These are phyloP conservation scores for Danionella cerebrum DNA, from an alignment of 2,113 vertebrate genomes.

Conservation along the genomic window DNA sequence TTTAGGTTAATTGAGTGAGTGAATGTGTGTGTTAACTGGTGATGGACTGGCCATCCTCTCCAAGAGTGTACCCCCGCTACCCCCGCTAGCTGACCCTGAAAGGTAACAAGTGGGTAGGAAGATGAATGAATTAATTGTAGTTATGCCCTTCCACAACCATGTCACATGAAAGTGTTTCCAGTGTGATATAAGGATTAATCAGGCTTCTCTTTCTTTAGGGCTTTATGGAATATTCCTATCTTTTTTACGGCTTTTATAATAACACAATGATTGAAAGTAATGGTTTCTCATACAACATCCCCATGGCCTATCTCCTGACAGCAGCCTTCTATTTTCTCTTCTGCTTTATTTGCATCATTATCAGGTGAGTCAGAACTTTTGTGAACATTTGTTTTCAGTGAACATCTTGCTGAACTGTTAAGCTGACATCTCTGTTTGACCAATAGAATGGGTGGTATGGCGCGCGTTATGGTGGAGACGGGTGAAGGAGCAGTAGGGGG, in stretches of 20 bases:
- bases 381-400: not conserved
- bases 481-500: slow-evolving; percentile 60
- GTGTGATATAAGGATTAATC: no score
- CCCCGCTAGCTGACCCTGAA: no score
- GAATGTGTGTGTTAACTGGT: no score
- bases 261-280: slow-evolving; percentile 42
- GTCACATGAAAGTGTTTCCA: no score
- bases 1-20: no score
- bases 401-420: not conserved
- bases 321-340: slow-evolving; percentile 64
- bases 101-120: no score
- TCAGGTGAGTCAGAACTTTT: slow-evolving; percentile 57
- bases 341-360: slow-evolving; percentile 69
- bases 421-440: slow-evolving; percentile 1
- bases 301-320: slow-evolving; percentile 72
- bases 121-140: no score
- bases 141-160: no score
- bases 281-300: slow-evolving; percentile 66
- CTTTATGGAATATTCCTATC: slow-evolving; percentile 75
- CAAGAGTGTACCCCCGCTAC: no score
- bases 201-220: slow-evolving; percentile 57
- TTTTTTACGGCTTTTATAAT: slow-evolving; percentile 85
- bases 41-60: no score
- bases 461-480: slow-evolving; percentile 66
- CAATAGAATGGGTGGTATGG: slow-evolving; percentile 66